Evolutionary conservation across 2,888 invertebrate species (phyloP).

Genomic region (Melanotus villosus): DNA sequence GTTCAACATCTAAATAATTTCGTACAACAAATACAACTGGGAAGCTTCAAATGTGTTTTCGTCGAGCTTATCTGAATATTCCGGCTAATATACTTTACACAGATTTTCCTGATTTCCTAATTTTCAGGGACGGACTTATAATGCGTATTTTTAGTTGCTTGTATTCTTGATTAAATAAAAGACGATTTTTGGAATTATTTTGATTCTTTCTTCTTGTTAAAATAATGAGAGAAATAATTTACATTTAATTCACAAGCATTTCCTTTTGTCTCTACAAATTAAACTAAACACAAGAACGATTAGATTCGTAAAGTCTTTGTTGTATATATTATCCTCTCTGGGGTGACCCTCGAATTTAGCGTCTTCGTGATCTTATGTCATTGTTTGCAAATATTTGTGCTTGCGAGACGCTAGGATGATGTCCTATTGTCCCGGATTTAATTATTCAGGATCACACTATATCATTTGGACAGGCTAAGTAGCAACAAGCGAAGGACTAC

Average conservation of each 20-base stretch:
- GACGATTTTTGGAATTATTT: neutral
- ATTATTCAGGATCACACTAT: conserved; percentile 54
- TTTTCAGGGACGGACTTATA: too few relatives aligned
- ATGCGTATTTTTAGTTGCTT: too few relatives aligned
- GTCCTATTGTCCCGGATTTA: conserved; percentile 53
- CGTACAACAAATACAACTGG: too few relatives aligned
- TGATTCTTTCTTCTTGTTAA: neutral
- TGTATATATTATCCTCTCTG: conserved; percentile 11
- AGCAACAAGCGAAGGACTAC: conserved; percentile 13
- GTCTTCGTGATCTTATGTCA: conserved; percentile 51
- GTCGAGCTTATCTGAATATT: too few relatives aligned
- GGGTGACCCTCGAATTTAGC: conserved; percentile 27
- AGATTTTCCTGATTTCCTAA: too few relatives aligned
- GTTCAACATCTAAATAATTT: too few relatives aligned
- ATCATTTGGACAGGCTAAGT: conserved; percentile 47
- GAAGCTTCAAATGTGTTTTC: too few relatives aligned
- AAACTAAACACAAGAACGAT: conserved; percentile 13
- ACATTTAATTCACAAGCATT: conserved; percentile 2
- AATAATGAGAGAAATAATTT: neutral
- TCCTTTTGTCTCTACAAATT: conserved; percentile 18
- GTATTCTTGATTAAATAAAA: too few relatives aligned
- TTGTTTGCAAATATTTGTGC: conserved; percentile 51
- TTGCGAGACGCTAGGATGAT: conserved; percentile 45
- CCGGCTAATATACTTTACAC: too few relatives aligned
- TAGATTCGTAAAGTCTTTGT: conserved; percentile 20